phyloP scores from a whole-genome alignment of 2,797 vertebrate genomes.

The Allobates femoralis region DNA sequence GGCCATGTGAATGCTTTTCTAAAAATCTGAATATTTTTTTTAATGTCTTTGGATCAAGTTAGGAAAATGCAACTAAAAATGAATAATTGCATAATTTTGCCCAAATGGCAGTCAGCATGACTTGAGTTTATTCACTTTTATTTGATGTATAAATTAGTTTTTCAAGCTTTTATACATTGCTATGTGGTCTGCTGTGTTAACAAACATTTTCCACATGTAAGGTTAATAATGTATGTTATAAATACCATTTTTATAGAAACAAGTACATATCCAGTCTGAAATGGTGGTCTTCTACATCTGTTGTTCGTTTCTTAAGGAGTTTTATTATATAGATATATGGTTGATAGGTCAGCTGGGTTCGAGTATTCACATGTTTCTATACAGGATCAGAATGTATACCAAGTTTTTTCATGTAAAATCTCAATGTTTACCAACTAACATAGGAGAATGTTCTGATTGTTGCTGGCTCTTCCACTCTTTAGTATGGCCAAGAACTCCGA shows the following conservation, averaged over 20 bases:
- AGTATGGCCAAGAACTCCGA: conserved; percentile 48
- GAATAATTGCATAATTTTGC: neutral
- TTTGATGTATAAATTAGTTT: neutral
- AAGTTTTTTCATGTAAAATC: neutral
- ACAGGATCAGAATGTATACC: neutral
- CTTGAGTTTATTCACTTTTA: neutral
- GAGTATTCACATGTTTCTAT: neutral
- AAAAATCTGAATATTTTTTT: neutral
- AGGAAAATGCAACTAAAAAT: neutral
- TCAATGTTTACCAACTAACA: conserved; percentile 9
- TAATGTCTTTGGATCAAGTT: neutral
- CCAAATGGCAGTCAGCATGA: neutral
- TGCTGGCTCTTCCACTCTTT: conserved; percentile 27
- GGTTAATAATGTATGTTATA: conserved; percentile 25
- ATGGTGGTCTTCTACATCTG: conserved; percentile 5
- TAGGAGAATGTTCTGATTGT: conserved; percentile 12
- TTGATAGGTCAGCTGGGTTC: conserved; percentile 5
- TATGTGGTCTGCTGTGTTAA: conserved; percentile 21
- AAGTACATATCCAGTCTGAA: neutral
- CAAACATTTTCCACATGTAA: conserved; percentile 1
- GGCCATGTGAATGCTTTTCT: neutral
- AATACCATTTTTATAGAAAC: conserved; percentile 14
- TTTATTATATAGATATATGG: neutral
- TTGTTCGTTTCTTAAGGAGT: conserved; percentile 4
- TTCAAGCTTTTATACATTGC: neutral